Base-by-base conservation (phyloP, 2,888 invertebrate species). In the Ganaspis brasiliensis region DNA sequence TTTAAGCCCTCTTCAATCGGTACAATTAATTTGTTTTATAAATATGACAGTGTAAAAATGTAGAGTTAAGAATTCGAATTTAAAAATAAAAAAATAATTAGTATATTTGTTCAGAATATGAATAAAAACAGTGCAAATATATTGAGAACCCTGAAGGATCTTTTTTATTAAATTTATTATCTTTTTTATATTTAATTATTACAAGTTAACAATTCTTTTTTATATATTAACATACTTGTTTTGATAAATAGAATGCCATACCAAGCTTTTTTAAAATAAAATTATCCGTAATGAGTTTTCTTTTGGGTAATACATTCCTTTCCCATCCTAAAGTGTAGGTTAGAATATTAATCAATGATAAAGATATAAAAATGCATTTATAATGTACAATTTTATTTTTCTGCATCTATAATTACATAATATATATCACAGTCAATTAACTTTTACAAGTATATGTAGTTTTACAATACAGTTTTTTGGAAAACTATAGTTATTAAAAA, bases 231-330 rank as follows among this genome's bases (percentile, higher is more conserved):
- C 19, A 5, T 52, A 52, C n/a, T 74, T 72, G 35, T 72, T 19
- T 72, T 31, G 16, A 55, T 56, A 57, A 75, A 72, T 77, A 83
- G 85, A 85, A 89, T 90, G 90, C 88, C 89, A 89, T 88, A 85
- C 90, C 90, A 90, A 90, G 89, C 84, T 81, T 74, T 79, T 80
- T 79, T 81, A 72, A 79, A 55, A 82, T 74, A 74, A 16, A 70
- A 45, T 16, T 71, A 78, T 14, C 63, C 45, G 19, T 70, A 45
- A 57, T 63, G 19, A 19, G n/a, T 63, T 37, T 37, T 37, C 37
- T 45, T 52, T 52, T 19, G 16, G 19, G 19, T 19, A 16, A 52
- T 19, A 63, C 37, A 40, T 63, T 19, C 63, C 63, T 63, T 40
- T 37, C 63, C 24, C 19, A 10, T 61, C 61, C 61, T 61, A 35